Conservation (phyloP, 2,113 vertebrate genomes). For the Lepus americanus region DNA sequence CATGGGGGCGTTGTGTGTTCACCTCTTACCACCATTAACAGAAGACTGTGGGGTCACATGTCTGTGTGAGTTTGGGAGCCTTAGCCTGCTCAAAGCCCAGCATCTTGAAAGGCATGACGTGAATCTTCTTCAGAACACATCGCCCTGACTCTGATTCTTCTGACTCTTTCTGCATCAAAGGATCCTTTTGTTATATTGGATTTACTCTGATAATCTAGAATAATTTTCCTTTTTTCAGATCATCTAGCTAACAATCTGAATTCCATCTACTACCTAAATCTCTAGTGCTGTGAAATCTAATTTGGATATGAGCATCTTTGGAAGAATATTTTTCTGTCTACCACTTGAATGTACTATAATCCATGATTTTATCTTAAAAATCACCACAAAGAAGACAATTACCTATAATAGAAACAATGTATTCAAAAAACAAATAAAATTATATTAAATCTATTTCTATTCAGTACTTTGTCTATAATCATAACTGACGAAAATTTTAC, state of each 20-base stretch:
- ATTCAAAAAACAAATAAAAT: neutral
- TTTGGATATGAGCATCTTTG: neutral
- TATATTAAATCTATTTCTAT: neutral
- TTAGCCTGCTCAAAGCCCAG: no score
- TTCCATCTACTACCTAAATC: neutral
- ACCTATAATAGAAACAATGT: neutral
- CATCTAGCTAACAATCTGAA: neutral
- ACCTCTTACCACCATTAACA: no score
- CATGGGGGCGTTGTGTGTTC: no score
- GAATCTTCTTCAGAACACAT: rapidly evolving
- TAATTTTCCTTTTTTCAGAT: neutral
- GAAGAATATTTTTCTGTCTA: neutral
- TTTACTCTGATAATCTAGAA: neutral
- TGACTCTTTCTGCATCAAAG: neutral
- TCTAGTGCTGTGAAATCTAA: neutral
- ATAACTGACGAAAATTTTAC: neutral
- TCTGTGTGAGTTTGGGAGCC: no score
- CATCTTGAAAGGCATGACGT: neutral
- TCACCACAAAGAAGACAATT: neutral
- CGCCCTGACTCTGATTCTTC: neutral
- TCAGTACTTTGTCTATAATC: neutral
- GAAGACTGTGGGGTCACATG: no score
- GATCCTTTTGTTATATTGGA: neutral
- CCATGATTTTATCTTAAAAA: neutral
- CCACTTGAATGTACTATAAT: neutral